Base-by-base conservation (phyloP, 2,113 vertebrate genomes). In the Epinephelus lanceolatus region DNA sequence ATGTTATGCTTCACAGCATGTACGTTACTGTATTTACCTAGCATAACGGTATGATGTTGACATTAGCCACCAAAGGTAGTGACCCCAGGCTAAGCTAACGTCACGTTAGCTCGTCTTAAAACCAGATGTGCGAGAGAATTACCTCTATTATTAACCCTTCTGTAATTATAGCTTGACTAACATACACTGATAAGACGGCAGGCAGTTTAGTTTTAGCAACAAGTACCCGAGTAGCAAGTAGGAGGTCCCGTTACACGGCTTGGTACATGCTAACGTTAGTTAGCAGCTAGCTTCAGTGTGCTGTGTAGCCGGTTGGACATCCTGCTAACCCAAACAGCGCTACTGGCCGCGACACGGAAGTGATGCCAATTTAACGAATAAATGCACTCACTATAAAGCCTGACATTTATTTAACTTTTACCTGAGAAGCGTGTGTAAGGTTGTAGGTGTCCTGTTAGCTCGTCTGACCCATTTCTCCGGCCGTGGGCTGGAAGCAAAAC, bases 281-380 rank as follows among this genome's bases (percentile, higher is more conserved):
- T 77, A 81, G 73, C 60, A 65, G 61, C 76, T 81, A 81, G 77
- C 84, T 66, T 71, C 47, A 12, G 21, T 65, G 18, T 53, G 45
- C 13, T 40, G 2, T 49, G 66, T 10, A 76, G 30, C 61, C 55
- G 53, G 49, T 19, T 53, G 5, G 18, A 12, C 10, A 19, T 60
- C n/a, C 33, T 14, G 25, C n/a, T 12, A 51, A 55, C 21, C 4
- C 15, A 37, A 68, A 61, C 25, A 6, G 2, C 1, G 51, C 49
- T 25, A 56, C 18, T 13, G 30, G n/a, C 65, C 47, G 55, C 61
- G 5, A 40, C 42, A 60, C 0, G 17, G 17, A 42, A 14, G 4
- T 40, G 17, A 51, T 1, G 12, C 3, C 2, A 14, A 1, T 13
- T 9, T 8, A 56, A 67, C 10, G 2, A 56, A 1, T 37, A 12